Base-by-base conservation (phyloP, 1,140 invertebrate species). In the Archivesica marissinica region DNA sequence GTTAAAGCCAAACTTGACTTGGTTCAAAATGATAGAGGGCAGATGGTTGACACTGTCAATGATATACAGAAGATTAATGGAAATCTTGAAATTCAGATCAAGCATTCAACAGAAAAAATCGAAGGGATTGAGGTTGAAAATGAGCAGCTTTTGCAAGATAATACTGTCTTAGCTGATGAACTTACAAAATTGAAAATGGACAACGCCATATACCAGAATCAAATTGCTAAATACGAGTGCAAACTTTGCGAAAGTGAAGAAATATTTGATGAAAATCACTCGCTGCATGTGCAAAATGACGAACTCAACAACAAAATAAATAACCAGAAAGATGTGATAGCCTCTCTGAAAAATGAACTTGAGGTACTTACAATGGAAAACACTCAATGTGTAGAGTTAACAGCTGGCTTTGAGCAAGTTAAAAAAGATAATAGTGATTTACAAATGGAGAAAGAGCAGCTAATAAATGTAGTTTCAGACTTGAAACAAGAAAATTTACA, bases 231-330 rank as follows among this genome's bases (percentile, higher is more conserved):
- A n/a, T 84, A 47, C 61, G 81, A 84, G 52, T 39, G 23, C 7
- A 84, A 64, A 50, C 17, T 84, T 2, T 11, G 30, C 39, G 59
- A 85, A 54, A 78, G 41, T 52, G 59, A 72, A 39, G 72, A 77
- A 28, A 47, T 89, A 33, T 76, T 87, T 25, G 86, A 90, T 61
- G 89, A 90, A 64, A 85, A 85, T 74, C 75, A 80, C 30, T 56
- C 77, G 13, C 84, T 86, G 17, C 78, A 82, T 61, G 74, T 50
- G n/a, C 86, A 89, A 23, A 90, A 89, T 75, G 89, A 90, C 66
- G 88, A 88, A 72, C 66, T 90, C 0, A 88, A 88, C 39, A 90
- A 90, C 54, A 86, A 85, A 77, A 90, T 90, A 7, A 90, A 90
- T 54, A 78, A 86, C 75, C 89, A 90, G 50, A 88, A 90, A 64